Percentiles rank a stretch among this genome's conserved stretches.
Conservation (phyloP, 2,113 vertebrate genomes). For the rat (Rattus norvegicus) region GRCr8 NC_086022.1:136290001-136290500, state of each 20-base stretch:
- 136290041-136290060: not conserved
- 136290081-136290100: not conserved
- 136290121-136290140: not conserved
- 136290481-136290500: not conserved
- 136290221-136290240: too few species aligned
- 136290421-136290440: not conserved
- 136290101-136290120: not conserved
- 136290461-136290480: too few species aligned
- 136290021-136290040: not conserved
- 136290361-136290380: too few species aligned
- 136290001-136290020: not conserved
- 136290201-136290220: not conserved
- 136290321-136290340: too few species aligned
- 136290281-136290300: too few species aligned
- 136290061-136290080: not conserved
- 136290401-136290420: not conserved
- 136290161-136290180: not conserved
- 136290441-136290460: not conserved
- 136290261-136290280: too few species aligned
- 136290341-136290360: too few species aligned
- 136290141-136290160: not conserved
- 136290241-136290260: not conserved
- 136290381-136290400: not conserved
- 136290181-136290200: not conserved
- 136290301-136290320: too few species aligned